A percentile compares a stretch with the other conserved stretches of the same genome.
These are phyloP conservation scores for Tetrao urogallus DNA, from an alignment of 2,113 vertebrate species.

Conservation along the genomic window DNA sequence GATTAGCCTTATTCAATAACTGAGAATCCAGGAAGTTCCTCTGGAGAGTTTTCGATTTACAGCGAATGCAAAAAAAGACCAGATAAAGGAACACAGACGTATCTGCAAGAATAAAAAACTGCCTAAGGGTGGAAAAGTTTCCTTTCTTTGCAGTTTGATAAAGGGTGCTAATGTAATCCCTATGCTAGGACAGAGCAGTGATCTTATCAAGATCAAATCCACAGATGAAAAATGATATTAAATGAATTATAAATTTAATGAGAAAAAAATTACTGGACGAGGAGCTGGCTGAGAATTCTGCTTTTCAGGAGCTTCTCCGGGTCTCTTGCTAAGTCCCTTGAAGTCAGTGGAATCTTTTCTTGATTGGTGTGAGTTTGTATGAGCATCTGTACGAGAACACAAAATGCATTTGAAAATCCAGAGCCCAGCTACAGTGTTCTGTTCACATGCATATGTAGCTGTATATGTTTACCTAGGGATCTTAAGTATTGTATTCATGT, in stretches of 20 bases:
- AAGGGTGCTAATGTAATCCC: background rate
- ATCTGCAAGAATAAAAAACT: constrained; percentile 2
- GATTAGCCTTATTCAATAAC: constrained; percentile 48
- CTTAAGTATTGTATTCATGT: background rate
- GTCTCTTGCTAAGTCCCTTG: background rate
- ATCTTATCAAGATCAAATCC: constrained; percentile 18
- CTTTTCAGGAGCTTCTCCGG: background rate
- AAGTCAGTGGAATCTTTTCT: background rate
- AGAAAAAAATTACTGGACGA: background rate
- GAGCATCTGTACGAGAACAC: background rate
- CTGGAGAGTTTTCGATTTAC: constrained; percentile 30
- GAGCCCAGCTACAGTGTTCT: background rate
- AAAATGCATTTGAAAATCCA: background rate
- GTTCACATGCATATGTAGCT: background rate
- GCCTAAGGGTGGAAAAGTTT: background rate
- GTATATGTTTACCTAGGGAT: background rate
- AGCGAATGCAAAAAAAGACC: background rate
- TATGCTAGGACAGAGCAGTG: background rate
- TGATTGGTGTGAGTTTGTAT: background rate
- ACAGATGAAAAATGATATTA: background rate
- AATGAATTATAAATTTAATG: background rate
- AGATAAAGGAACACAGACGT: constrained; percentile 11
- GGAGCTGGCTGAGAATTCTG: background rate
- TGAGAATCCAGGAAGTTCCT: constrained; percentile 33
- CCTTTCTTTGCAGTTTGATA: constrained; percentile 16